Conservation (phyloP, 2,888 invertebrate species). For the Pyrgus malvae region DNA sequence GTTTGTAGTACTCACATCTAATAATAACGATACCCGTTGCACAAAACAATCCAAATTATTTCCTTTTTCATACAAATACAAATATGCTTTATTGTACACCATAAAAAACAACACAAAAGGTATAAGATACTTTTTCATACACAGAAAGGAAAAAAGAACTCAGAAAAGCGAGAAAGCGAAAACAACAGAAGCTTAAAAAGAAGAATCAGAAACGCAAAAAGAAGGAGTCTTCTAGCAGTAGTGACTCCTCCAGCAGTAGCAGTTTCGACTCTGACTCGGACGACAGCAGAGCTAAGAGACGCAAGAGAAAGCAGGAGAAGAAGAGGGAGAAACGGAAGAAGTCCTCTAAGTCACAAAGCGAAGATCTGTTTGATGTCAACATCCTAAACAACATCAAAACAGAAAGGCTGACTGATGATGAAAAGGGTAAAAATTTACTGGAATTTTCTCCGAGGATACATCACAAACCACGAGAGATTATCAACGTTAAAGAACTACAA, state of each 20-base stretch:
- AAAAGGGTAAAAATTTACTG: slow-evolving; percentile 45
- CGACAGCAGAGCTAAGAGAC: slow-evolving; percentile 35
- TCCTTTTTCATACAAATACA: too few relatives aligned
- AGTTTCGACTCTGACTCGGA: slow-evolving; percentile 41
- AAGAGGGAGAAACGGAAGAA: slow-evolving; percentile 43
- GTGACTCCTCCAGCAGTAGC: slow-evolving; percentile 40
- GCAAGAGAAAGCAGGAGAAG: slow-evolving; percentile 41
- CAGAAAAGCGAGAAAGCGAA: slow-evolving; percentile 62
- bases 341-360: slow-evolving; percentile 53
- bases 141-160: slow-evolving; percentile 54
- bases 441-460: slow-evolving; percentile 57
- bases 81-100: too few relatives aligned
- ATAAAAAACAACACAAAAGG: too few relatives aligned
- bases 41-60: too few relatives aligned
- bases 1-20: too few relatives aligned
- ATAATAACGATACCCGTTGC: too few relatives aligned
- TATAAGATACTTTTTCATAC: too few relatives aligned
- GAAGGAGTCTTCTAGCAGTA: slow-evolving; percentile 43
- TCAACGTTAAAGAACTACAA: slow-evolving; percentile 72
- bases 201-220: slow-evolving; percentile 61
- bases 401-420: slow-evolving; percentile 68
- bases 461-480: slow-evolving; percentile 63
- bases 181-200: slow-evolving; percentile 55
- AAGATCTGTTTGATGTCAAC: slow-evolving; percentile 66
- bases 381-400: slow-evolving; percentile 73